Evolutionary conservation across 2,113 vertebrate species (phyloP).

Genomic region (Lophius piscatorius): DNA sequence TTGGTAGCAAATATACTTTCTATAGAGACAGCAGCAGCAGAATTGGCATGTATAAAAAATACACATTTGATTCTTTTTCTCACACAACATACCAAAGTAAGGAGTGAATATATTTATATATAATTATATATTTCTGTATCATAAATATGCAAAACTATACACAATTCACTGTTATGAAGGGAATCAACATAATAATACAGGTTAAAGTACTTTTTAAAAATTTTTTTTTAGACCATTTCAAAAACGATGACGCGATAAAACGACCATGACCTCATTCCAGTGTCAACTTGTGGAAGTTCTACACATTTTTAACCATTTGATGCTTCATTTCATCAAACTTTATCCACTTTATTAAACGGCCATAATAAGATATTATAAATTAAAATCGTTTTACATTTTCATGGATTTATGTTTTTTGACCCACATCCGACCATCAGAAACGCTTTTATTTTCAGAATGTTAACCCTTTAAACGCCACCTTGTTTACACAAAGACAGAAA

Average conservation of each 20-base stretch:
- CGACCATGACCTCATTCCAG: constrained; percentile 27
- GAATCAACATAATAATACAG: constrained; percentile 68
- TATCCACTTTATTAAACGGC: too few relatives aligned
- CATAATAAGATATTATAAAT: too few relatives aligned
- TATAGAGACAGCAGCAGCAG: constrained; percentile 90
- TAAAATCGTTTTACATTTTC: too few relatives aligned
- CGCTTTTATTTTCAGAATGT: too few relatives aligned
- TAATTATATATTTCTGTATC: constrained; percentile 83
- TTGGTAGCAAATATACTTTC: constrained; percentile 76
- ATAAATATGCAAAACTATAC: constrained; percentile 87
- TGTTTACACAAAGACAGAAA: too few relatives aligned
- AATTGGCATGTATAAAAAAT: constrained; percentile 96
- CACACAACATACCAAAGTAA: constrained; percentile 80
- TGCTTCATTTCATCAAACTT: too few relatives aligned
- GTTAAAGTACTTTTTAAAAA: constrained; percentile 40
- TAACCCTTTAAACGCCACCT: too few relatives aligned
- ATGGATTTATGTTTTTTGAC: too few relatives aligned
- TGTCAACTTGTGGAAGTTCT: constrained; percentile 2
- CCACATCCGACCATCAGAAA: too few relatives aligned
- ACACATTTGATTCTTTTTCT: constrained; percentile 87
- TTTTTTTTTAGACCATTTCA: constrained; percentile 23
- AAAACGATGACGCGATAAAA: too few relatives aligned
- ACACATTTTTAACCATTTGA: too few relatives aligned
- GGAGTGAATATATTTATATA: constrained; percentile 56
- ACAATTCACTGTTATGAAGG: constrained; percentile 72